Base-by-base conservation (phyloP, 2,113 vertebrate species). In the Fregetta grallaria region DNA sequence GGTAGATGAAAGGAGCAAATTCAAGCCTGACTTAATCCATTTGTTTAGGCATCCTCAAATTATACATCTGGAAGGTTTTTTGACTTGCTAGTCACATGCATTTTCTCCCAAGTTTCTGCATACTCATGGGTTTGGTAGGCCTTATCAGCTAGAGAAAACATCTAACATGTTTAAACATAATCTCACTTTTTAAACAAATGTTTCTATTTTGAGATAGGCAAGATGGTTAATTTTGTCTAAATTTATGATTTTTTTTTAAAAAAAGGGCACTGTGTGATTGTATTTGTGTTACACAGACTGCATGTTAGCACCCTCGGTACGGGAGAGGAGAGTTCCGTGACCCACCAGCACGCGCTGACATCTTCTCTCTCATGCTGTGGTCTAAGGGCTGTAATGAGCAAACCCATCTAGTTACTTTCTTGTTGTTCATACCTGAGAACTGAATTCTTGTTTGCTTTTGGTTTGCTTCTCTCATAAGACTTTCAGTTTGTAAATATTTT, bases 261-360 rank as follows among this genome's bases (percentile, higher is more conserved):
- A 29, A 38, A 59, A 40, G 34, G 26, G 2, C 15, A 15, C 36
- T 16, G 6, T 58, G 14, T 49, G 42, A 17, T 34, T 3, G 1
- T 44, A 44, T 65, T 50, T 66, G 45, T 83, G 21, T 70, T 70
- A 67, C 0, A 0, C 27, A 85, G 78, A 13, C 45, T 53, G 50
- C 5, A 4, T 30, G 20, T 18, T 62, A 67, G 21, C 30, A 58
- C 21, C 21, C 21, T 74, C 3, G 0, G 3, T 38, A 26, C 3
- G 2, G 52, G 62, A 72, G 44, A 71, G 32, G 23, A n/a, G 58
- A 59, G 36, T 27, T 85, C n/a, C 30, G 12, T 66, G 74, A 55
- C 32, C 15, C 34, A n/a, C 15, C 20, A 32, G 73, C 55, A 74
- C 22, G 10, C 1, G 1, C 17, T 38, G 91, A 13, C 30, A 30